Evolutionary conservation across 2,888 invertebrate genomes (phyloP).

Genomic region (Andricus curvator): DNA sequence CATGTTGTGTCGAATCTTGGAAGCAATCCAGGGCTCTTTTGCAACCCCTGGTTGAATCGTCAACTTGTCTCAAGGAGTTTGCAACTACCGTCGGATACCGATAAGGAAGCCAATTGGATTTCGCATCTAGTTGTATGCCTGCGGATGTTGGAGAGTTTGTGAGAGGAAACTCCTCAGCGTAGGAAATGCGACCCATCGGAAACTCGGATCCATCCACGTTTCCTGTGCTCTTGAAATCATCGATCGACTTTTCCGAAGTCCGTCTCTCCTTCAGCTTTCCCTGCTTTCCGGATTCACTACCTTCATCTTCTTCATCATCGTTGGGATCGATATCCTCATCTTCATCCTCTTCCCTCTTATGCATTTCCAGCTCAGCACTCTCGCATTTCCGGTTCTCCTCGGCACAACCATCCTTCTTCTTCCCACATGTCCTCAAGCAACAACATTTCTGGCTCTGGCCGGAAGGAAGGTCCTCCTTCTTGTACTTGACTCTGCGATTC

Average conservation of each 20-base stretch:
- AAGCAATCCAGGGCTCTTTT: constrained; percentile 62
- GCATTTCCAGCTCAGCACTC: constrained; percentile 52
- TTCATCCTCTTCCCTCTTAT: constrained; percentile 44
- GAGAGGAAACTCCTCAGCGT: constrained; percentile 24
- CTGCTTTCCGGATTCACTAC: constrained; percentile 41
- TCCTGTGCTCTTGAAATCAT: constrained; percentile 33
- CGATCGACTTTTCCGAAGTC: neutral
- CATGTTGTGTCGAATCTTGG: constrained; percentile 46
- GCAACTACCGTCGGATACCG: constrained; percentile 9
- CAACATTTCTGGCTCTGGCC: constrained; percentile 78
- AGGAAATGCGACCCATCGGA: constrained; percentile 31
- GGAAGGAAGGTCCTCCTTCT: constrained; percentile 89
- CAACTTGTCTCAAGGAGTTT: constrained; percentile 50
- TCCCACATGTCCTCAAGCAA: constrained; percentile 79
- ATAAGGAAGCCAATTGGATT: constrained; percentile 36
- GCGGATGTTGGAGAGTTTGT: constrained; percentile 19
- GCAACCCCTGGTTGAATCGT: constrained; percentile 61
- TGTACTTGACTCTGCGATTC: constrained; percentile 94
- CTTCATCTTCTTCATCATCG: constrained; percentile 39
- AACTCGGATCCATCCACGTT: constrained; percentile 19
- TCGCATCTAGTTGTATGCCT: constrained; percentile 11
- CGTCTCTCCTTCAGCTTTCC: constrained; percentile 35
- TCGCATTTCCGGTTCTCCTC: constrained; percentile 58
- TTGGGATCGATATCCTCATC: constrained; percentile 18
- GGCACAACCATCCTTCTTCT: constrained; percentile 68